Percentiles rank a stretch among this genome's conserved stretches.
Evolutionary conservation across 1,140 invertebrate genomes (phyloP).

Genomic region (Marisa cornuarietis): DNA sequence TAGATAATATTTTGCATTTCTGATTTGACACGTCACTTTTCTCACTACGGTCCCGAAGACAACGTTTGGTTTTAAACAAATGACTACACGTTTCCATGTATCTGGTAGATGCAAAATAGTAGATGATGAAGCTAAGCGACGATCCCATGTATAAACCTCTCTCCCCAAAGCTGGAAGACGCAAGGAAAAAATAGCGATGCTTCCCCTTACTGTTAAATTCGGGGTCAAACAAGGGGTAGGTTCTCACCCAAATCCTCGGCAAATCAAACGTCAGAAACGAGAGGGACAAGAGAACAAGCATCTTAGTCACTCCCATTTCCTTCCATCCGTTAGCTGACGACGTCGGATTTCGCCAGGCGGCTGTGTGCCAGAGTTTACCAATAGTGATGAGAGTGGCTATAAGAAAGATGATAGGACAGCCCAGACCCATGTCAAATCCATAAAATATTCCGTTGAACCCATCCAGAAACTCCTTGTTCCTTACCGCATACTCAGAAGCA

Average conservation of each 20-base stretch:
- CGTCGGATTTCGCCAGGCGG: neutral
- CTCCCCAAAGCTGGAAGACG: neutral
- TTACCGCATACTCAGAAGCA: no score
- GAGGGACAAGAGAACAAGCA: conserved; percentile 2
- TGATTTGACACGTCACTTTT: no score
- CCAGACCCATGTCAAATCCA: neutral
- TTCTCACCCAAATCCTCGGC: neutral
- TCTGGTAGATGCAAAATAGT: conserved; percentile 1
- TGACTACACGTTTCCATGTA: neutral
- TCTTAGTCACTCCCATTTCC: conserved; percentile 3
- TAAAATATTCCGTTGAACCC: neutral
- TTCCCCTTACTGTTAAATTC: neutral
- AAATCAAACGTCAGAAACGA: neutral
- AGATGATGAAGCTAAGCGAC: conserved; percentile 11
- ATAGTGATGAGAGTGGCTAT: conserved; percentile 6
- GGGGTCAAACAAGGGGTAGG: neutral
- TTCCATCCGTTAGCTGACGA: neutral
- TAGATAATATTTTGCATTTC: no score
- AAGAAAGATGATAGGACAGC: conserved; percentile 4
- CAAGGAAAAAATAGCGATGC: neutral
- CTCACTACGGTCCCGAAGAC: no score
- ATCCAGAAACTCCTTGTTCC: neutral
- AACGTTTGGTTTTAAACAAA: no score
- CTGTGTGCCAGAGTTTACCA: neutral
- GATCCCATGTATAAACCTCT: neutral